A percentile compares a stretch with the other conserved stretches of the same genome.
These are phyloP conservation scores for Catocala sponsa DNA, from an alignment of 2,888 invertebrate species.

Conservation along the genomic window DNA sequence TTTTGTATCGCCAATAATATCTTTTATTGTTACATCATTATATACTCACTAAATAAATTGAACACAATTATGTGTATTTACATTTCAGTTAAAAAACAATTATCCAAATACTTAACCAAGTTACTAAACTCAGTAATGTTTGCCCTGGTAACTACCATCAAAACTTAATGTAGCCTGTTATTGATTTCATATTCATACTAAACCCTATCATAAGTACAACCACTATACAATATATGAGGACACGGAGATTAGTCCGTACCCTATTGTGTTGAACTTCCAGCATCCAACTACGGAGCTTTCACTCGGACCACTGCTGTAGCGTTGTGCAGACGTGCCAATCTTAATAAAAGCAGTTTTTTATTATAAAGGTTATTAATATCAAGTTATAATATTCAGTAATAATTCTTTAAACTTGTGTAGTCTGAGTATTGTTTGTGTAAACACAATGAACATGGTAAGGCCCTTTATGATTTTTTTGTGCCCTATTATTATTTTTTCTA, in stretches of 20 bases:
- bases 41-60: neutral
- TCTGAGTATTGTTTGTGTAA: constrained; percentile 77
- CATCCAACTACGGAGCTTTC: constrained; percentile 71
- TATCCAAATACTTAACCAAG: too few relatives aligned
- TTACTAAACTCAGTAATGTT: too few relatives aligned
- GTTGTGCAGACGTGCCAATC: constrained; percentile 77
- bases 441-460: constrained; percentile 86
- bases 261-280: constrained; percentile 76
- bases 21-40: neutral
- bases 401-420: constrained; percentile 71
- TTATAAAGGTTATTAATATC: constrained; percentile 63
- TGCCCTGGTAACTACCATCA: neutral
- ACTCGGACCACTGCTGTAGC: constrained; percentile 72
- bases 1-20: constrained; percentile 4
- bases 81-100: too few relatives aligned
- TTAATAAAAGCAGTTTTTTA: constrained; percentile 63
- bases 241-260: constrained; percentile 68
- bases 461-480: constrained; percentile 76
- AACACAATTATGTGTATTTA: neutral
- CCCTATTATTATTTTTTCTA: constrained; percentile 65
- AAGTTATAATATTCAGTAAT: constrained; percentile 67
- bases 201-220: constrained; percentile 73
- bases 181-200: constrained; percentile 74
- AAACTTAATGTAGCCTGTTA: constrained; percentile 50
- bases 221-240: constrained; percentile 66